Evolutionary conservation across 1,140 invertebrate species (phyloP).

Genomic region (Drosophila parabipectinata): DNA sequence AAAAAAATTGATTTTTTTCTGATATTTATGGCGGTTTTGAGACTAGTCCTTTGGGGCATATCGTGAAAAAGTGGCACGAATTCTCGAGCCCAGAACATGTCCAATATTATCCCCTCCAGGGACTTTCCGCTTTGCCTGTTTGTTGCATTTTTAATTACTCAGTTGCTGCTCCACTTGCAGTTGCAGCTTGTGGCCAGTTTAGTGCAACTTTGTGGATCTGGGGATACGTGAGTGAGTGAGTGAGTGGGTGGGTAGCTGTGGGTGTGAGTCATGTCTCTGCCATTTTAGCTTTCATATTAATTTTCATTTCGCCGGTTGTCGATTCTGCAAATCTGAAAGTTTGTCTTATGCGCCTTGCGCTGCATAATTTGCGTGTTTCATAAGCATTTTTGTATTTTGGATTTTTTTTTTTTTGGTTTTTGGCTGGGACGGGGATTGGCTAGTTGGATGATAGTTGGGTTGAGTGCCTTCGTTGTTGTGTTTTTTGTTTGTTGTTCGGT

Average conservation of each 20-base stretch:
- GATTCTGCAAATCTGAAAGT: slow-evolving; percentile 72
- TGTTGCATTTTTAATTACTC: slow-evolving; percentile 74
- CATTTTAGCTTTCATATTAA: slow-evolving; percentile 70
- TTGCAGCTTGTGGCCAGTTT: slow-evolving; percentile 14
- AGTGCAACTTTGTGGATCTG: slow-evolving; percentile 9
- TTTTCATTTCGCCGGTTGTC: slow-evolving; percentile 73
- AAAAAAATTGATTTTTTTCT: neutral
- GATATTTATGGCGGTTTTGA: too few species aligned
- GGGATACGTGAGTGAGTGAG: slow-evolving; percentile 3
- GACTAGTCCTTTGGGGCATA: neutral
- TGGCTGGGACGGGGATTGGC: slow-evolving; percentile 14
- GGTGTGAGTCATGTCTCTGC: neutral
- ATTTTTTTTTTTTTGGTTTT: slow-evolving; percentile 7
- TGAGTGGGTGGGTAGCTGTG: neutral
- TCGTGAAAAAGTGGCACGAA: neutral
- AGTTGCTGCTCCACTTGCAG: slow-evolving; percentile 36
- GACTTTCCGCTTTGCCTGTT: slow-evolving; percentile 40
- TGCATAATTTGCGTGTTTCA: slow-evolving; percentile 78
- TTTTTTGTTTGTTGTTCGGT: slow-evolving; percentile 18
- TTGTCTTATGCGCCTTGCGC: slow-evolving; percentile 75
- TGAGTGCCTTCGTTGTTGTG: slow-evolving; percentile 10
- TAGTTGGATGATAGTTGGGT: slow-evolving; percentile 25
- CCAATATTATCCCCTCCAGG: slow-evolving; percentile 19
- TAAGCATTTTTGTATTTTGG: slow-evolving; percentile 23
- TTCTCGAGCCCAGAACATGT: slow-evolving; percentile 2